phyloP scores from a whole-genome alignment of 1,140 invertebrate species.

The Chymomyza costata region DNA sequence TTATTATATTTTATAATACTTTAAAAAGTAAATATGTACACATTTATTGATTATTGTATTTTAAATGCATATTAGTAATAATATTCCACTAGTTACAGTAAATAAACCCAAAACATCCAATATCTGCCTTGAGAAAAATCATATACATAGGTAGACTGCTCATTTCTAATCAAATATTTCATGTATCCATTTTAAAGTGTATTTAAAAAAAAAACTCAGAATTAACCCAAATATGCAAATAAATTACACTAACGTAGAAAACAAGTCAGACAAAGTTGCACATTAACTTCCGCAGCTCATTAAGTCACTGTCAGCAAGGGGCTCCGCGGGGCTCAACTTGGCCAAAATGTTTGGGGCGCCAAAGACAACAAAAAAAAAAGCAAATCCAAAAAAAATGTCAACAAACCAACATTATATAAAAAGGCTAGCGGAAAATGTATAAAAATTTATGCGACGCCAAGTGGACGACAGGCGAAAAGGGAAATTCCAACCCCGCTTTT shows the following conservation, averaged over 20 bases:
- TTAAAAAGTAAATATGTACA: no score
- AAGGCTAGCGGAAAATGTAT: constrained; percentile 46
- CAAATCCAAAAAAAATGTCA: neutral
- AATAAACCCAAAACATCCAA: no score
- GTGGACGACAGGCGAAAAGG: constrained; percentile 42
- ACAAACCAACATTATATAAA: constrained; percentile 9
- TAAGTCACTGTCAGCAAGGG: constrained; percentile 57
- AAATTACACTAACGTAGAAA: constrained; percentile 47
- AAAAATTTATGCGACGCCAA: constrained; percentile 69
- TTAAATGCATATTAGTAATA: no score
- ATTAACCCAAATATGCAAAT: constrained; percentile 71
- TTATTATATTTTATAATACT: no score
- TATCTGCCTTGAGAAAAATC: no score
- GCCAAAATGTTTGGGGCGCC: neutral
- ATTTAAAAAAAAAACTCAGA: constrained; percentile 32
- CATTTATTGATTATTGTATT: no score
- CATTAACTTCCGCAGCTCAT: constrained; percentile 72
- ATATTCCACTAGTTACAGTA: no score
- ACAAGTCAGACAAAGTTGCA: constrained; percentile 47
- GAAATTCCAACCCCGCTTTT: constrained; percentile 11
- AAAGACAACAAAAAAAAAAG: neutral
- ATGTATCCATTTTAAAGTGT: neutral
- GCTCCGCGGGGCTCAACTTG: neutral
- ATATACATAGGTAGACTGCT: no score
- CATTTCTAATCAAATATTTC: no score